Base-by-base conservation (phyloP, 2,888 invertebrate genomes). In the Xiphydria camelus region DNA sequence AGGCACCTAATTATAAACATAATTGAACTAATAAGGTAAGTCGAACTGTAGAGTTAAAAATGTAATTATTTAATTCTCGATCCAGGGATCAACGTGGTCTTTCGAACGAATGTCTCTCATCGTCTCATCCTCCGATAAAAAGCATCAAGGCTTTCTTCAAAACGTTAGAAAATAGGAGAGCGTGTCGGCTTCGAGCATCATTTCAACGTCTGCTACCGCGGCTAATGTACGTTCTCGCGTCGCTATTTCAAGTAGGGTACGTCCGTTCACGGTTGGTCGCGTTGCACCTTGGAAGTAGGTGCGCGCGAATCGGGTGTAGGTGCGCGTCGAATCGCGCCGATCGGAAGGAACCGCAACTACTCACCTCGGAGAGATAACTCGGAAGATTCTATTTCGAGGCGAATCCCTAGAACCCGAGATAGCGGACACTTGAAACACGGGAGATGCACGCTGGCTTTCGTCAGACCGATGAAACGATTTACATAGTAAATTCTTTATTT, bases 41-140 rank as follows among this genome's bases (percentile, higher is more conserved):
- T 5, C 5, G 39, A 20, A 34, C 4, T 31, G 51, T 46, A 44
- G 48, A 57, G 52, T 25, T 41, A 17, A 35, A 21, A 35, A 31
- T 14, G 25, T 43, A 32, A 31, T 33, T 14, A 52, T 56, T 61
- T 45, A 59, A 56, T 57, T 59, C 55, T 53, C 58, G 57, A 61
- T 61, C 55, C 59, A 57, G 52, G 50, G 47, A 57, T 64, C 47
- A 53, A 51, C 51, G 53, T 59, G 60, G 61, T 57, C 50, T 54
- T 51, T 49, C 54, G 57, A 59, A 65, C 54, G 54, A 66, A 64
- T 62, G 59, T 66, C 10, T 26, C 66, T 68, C 68, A 21, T 64
- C 62, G 68, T 67, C 57, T 63, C 70, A 73, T 72, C 68, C 66
- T 72, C 69, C 68, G 70, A 63, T 71, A 70, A 74, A 73, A 74